Conservation (phyloP, 2,113 vertebrate genomes). For the Cinclus cinclus region DNA sequence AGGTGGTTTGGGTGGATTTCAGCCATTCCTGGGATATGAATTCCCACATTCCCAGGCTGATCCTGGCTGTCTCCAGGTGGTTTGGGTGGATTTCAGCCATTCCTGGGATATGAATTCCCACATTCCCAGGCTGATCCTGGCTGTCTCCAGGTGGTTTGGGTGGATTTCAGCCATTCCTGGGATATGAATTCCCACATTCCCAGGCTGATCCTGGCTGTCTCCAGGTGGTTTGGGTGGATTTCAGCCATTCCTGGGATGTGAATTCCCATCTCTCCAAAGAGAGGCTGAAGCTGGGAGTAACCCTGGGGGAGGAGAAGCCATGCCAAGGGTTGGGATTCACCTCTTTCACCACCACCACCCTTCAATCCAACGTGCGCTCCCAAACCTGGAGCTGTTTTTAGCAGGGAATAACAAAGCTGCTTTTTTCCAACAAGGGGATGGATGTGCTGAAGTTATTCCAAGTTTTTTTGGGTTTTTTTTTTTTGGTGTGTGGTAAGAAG, state of each 20-base stretch:
- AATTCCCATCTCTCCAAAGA: neutral
- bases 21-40: too few relatives aligned
- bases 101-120: too few relatives aligned
- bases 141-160: too few relatives aligned
- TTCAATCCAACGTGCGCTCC: neutral
- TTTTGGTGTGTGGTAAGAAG: neutral
- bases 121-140: too few relatives aligned
- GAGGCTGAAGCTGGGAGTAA: neutral
- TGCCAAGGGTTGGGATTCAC: neutral
- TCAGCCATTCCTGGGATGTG: rapidly evolving
- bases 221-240: neutral
- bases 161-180: too few relatives aligned
- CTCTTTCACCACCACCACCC: neutral
- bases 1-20: too few relatives aligned
- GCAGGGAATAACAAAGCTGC: neutral
- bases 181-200: too few relatives aligned
- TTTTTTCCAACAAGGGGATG: neutral
- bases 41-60: too few relatives aligned
- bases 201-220: too few relatives aligned
- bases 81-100: too few relatives aligned
- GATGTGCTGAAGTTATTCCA: neutral
- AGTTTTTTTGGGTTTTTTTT: neutral
- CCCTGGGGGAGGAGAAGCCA: neutral
- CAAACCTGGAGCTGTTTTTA: neutral
- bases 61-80: too few relatives aligned